Base-by-base conservation (phyloP, 2,888 invertebrate genomes). In the Litoditis marina region DNA sequence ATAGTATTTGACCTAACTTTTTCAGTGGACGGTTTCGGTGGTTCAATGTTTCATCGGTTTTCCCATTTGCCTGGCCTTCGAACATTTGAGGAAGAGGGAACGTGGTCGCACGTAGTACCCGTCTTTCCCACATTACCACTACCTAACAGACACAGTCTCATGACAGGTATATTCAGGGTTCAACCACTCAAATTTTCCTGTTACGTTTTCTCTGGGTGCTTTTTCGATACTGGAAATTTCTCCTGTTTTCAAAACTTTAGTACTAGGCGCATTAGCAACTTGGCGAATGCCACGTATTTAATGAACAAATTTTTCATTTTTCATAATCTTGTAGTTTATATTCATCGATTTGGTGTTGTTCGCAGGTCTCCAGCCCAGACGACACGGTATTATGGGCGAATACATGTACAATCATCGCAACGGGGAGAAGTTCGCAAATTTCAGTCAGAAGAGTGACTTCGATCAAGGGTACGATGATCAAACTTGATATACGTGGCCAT, bases 41-140 rank as follows among this genome's bases (percentile, higher is more conserved):
- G 72, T 5, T 60, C 60, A 19, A 68, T 66, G 5, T 74, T 65
- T 39, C 68, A 74, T 59, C 71, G 71, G n/a, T 76, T 70, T 49
- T 60, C 69, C 30, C 64, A 69, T 51, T 49, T 66, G 13, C 60
- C 69, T 16, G 73, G 66, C 0, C 71, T 76, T 36, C 63, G 71
- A 8, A 68, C 68, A 0, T 71, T 76, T 22, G 73, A 74, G 42
- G 65, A 70, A 25, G 73, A 72, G 50, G 76, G 76, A 2, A 71
- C 73, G 1, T 70, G 69, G 74, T 68, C 69, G 1, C 68, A 70
- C 31, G 50, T 76, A 8, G 65, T 66, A 11, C 74, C 76, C 4
- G 71, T 70, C 19, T 76, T 71, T 57, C 76, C 76, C 4, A 69
- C 73, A 8, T 66, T 68, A 27, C 65, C 73, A 4, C 52, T 76